These are phyloP conservation scores for Florisuga fusca DNA, from an alignment of 2,797 vertebrate genomes.

Conservation along the genomic window DNA sequence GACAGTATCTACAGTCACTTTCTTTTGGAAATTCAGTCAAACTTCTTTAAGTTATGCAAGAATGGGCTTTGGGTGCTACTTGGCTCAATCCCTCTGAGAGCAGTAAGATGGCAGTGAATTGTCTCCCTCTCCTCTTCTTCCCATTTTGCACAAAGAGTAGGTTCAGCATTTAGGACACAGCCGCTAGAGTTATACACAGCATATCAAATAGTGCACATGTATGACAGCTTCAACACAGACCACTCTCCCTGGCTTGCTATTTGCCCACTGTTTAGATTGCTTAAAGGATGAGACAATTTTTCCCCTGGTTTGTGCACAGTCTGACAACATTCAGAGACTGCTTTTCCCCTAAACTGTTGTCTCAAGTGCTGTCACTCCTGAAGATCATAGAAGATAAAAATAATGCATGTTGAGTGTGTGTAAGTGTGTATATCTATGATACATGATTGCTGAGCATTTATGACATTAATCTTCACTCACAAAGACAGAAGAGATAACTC, in stretches of 20 bases:
- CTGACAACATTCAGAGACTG: constrained; percentile 27
- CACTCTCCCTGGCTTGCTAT: neutral
- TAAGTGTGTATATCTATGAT: constrained; percentile 35
- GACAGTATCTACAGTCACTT: neutral
- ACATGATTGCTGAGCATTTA: constrained; percentile 56
- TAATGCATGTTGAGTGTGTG: constrained; percentile 45
- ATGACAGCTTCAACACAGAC: neutral
- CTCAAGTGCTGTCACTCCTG: constrained; percentile 42
- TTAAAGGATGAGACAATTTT: neutral
- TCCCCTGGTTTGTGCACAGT: constrained; percentile 1
- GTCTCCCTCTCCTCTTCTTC: neutral
- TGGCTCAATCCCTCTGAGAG: neutral
- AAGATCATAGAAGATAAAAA: constrained; percentile 54
- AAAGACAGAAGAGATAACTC: constrained; percentile 69
- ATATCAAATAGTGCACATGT: neutral
- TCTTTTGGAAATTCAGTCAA: neutral
- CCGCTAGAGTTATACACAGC: neutral
- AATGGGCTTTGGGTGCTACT: neutral
- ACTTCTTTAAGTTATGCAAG: neutral
- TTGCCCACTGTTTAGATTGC: neutral
- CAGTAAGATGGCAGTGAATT: neutral
- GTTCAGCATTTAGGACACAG: neutral
- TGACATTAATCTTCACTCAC: constrained; percentile 74
- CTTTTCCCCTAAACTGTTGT: constrained; percentile 22
- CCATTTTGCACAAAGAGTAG: neutral